A percentile compares a stretch with the other conserved stretches of the same genome.
These are phyloP conservation scores for Papilio demoleus DNA, from an alignment of 2,888 invertebrate species.

Conservation along the genomic window DNA sequence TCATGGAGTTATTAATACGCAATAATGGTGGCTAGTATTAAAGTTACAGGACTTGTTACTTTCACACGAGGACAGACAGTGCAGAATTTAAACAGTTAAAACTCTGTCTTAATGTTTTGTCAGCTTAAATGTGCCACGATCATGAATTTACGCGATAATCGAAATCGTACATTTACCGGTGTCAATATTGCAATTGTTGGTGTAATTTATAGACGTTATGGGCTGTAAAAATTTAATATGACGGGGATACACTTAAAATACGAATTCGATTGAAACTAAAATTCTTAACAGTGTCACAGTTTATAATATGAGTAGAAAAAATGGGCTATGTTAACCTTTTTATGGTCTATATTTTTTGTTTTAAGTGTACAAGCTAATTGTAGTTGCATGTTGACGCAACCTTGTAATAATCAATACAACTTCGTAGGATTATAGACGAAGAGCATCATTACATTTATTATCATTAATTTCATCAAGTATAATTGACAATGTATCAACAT, in stretches of 20 bases:
- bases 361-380: neutral
- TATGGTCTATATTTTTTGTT: too few species aligned
- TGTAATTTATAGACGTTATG: too few species aligned
- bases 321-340: neutral
- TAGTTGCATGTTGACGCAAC: neutral
- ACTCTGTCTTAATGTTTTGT: too few species aligned
- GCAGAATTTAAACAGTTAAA: neutral
- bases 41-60: neutral
- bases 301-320: too few species aligned
- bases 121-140: too few species aligned
- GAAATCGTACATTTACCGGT: too few species aligned
- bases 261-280: too few species aligned
- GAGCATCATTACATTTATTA: neutral
- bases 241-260: too few species aligned
- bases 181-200: too few species aligned
- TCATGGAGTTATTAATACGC: conserved; percentile 2
- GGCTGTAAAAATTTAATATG: too few species aligned
- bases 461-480: neutral
- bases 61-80: conserved; percentile 5
- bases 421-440: neutral
- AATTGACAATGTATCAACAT: neutral
- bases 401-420: neutral
- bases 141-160: too few species aligned
- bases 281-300: too few species aligned
- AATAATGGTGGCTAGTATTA: neutral